Conservation (phyloP, 1,140 invertebrate species). For the Aphelenchoides fujianensis region DNA sequence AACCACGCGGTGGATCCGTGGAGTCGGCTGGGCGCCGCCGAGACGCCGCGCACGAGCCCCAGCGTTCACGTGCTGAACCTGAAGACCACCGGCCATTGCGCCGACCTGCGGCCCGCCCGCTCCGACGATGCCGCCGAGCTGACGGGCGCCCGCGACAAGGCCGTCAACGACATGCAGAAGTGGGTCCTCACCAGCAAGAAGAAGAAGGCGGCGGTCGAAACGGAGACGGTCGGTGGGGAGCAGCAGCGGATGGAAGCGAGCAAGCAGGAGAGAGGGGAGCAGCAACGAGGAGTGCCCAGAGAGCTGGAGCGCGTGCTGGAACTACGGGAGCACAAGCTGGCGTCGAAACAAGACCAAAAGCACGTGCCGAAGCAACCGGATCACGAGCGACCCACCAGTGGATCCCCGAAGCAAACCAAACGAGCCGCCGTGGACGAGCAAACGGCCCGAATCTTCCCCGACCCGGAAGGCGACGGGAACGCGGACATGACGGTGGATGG, state of each 20-base stretch:
- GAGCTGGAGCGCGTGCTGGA: too few species aligned
- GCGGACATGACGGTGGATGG: neutral
- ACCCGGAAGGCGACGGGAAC: neutral
- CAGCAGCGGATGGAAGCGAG: too few species aligned
- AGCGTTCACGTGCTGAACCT: neutral
- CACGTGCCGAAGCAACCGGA: too few species aligned
- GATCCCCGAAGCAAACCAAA: neutral
- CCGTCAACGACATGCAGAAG: neutral
- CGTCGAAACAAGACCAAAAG: too few species aligned
- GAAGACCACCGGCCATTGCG: neutral
- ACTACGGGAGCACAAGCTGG: too few species aligned
- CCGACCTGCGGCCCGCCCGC: neutral
- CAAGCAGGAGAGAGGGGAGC: too few species aligned
- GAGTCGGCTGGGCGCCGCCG: conserved; percentile 9
- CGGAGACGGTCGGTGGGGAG: too few species aligned
- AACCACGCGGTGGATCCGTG: conserved; percentile 88
- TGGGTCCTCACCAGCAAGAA: neutral
- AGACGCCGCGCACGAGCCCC: neutral
- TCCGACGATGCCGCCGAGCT: neutral
- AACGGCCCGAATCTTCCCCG: conserved; percentile 1
- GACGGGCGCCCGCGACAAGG: neutral
- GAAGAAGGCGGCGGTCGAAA: neutral
- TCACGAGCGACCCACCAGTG: too few species aligned
- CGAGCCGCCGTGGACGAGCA: neutral
- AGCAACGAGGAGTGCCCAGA: too few species aligned